These are phyloP conservation scores for Clostera curtula DNA, from an alignment of 2,888 invertebrate species.

Conservation along the genomic window DNA sequence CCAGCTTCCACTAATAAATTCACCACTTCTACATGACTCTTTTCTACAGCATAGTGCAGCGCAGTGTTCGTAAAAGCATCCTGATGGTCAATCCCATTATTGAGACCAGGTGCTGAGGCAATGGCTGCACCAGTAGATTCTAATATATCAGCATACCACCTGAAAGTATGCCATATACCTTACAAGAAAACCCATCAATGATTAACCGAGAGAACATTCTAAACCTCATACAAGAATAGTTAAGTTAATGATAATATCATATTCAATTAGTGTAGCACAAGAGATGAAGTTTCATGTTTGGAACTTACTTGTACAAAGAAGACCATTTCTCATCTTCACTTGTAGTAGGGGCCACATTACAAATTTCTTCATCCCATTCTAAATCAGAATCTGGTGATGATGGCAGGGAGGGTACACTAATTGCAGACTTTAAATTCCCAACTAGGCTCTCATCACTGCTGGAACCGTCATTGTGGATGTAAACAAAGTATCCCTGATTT, in stretches of 20 bases:
- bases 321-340: conserved; percentile 73
- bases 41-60: conserved; percentile 83
- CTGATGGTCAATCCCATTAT: conserved; percentile 75
- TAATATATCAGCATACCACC: conserved; percentile 84
- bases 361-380: conserved; percentile 86
- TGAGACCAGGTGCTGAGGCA: conserved; percentile 56
- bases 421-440: conserved; percentile 33
- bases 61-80: conserved; percentile 80
- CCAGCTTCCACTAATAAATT: conserved; percentile 77
- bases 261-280: conserved; percentile 2
- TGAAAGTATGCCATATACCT: too few relatives aligned
- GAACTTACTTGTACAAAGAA: conserved; percentile 61
- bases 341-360: conserved; percentile 65
- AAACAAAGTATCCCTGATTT: conserved; percentile 57
- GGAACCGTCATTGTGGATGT: conserved; percentile 58
- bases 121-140: conserved; percentile 78
- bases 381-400: conserved; percentile 67
- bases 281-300: conserved; percentile 2
- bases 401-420: conserved; percentile 37
- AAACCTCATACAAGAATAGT: too few relatives aligned
- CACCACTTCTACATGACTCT: conserved; percentile 77
- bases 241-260: conserved; percentile 14
- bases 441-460: conserved; percentile 54
- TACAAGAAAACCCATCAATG: too few relatives aligned
- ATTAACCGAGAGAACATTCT: too few relatives aligned